A percentile compares a stretch with the other conserved stretches of the same genome.
Evolutionary conservation across 2,113 vertebrate species (phyloP).

Genomic region (Monarcha castaneiventris): DNA sequence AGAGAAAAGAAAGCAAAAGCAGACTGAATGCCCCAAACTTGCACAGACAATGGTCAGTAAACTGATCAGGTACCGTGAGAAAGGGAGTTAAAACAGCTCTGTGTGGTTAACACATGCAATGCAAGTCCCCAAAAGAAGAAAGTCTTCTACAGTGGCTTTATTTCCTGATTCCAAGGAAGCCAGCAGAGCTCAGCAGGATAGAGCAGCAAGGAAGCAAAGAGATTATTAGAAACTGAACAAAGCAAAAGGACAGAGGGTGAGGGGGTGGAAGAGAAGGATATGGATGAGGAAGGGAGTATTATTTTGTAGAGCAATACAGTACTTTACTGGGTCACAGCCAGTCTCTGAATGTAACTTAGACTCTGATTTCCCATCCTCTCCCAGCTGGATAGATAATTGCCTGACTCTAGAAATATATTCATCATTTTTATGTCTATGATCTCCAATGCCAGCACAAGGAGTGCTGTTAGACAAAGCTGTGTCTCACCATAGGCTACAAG

Average conservation of each 20-base stretch:
- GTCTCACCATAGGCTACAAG: slow-evolving; percentile 1
- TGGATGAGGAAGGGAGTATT: neutral
- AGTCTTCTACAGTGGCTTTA: neutral
- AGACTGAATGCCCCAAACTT: neutral
- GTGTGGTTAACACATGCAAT: neutral
- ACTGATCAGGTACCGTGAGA: neutral
- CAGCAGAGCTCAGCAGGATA: neutral
- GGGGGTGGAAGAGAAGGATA: neutral
- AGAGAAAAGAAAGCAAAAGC: neutral
- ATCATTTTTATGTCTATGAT: slow-evolving; percentile 45
- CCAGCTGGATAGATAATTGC: slow-evolving; percentile 46
- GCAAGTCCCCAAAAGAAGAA: neutral
- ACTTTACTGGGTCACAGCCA: slow-evolving; percentile 11
- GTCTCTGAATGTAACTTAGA: slow-evolving; percentile 10
- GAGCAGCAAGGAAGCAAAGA: neutral
- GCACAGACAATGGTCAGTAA: neutral
- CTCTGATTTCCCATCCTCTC: slow-evolving; percentile 27
- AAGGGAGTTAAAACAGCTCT: neutral
- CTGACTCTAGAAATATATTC: slow-evolving; percentile 39
- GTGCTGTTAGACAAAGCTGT: neutral
- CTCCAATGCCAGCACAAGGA: neutral
- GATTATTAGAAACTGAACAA: neutral
- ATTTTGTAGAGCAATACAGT: slow-evolving; percentile 17
- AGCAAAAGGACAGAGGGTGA: neutral
- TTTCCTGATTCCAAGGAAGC: neutral